Evolutionary conservation across 2,888 invertebrate species (phyloP).

Genomic region (Nudaria mundana): DNA sequence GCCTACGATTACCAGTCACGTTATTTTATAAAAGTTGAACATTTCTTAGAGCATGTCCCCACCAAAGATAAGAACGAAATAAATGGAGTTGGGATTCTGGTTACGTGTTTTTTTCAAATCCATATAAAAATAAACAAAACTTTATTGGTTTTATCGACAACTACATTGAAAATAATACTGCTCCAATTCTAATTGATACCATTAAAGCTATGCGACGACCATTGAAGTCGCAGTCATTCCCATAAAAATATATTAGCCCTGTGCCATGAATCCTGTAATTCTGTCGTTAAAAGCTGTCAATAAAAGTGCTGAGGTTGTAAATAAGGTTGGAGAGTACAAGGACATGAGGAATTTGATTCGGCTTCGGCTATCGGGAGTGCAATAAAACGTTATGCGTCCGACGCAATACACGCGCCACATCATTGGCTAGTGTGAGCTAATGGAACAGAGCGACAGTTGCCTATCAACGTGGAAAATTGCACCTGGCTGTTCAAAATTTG

Average conservation of each 20-base stretch:
- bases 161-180: no score
- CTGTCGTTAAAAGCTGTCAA: constrained; percentile 20
- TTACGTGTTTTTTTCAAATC: no score
- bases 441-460: no score
- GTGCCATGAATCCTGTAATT: constrained; percentile 30
- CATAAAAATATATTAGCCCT: constrained; percentile 17
- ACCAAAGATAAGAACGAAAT: no score
- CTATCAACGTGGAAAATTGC: no score
- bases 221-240: constrained; percentile 8
- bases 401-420: constrained; percentile 26
- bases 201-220: not conserved
- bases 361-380: constrained; percentile 43
- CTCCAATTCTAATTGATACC: not conserved
- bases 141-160: no score
- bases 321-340: constrained; percentile 37
- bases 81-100: no score
- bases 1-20: no score
- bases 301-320: constrained; percentile 29
- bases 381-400: not conserved
- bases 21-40: no score
- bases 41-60: no score
- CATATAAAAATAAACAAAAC: no score
- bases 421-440: constrained; percentile 56
- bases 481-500: no score
- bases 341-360: constrained; percentile 47